Conservation (phyloP, 1,140 invertebrate species). For the Pectinophora gossypiella region DNA sequence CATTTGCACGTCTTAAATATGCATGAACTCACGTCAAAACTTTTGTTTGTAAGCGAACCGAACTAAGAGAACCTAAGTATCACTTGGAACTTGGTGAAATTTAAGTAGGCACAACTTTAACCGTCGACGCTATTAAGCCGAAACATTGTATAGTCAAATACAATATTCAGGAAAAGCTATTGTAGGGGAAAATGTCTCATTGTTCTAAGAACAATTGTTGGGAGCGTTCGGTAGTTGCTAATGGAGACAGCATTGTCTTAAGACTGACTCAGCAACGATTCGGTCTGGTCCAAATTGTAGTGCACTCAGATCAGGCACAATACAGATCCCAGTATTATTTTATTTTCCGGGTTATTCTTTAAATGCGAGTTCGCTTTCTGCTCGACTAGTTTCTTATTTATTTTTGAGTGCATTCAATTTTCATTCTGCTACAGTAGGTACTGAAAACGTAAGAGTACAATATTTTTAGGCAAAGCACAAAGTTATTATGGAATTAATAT, state of each 20-base stretch:
- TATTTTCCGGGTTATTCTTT: no score
- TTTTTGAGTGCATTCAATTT: no score
- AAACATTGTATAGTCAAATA: conserved; percentile 60
- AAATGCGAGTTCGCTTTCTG: no score
- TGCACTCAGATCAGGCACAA: not conserved
- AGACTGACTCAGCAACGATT: conserved; percentile 39
- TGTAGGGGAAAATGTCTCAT: conserved; percentile 62
- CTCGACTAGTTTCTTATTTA: no score
- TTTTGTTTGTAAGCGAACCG: conserved; percentile 27
- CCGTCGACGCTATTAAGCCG: conserved; percentile 38
- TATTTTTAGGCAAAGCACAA: no score
- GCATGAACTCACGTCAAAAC: conserved; percentile 44
- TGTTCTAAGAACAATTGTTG: conserved; percentile 57
- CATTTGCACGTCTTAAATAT: conserved; percentile 37
- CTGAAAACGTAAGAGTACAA: no score
- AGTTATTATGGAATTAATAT: no score
- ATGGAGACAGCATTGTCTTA: conserved; percentile 63
- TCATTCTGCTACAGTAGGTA: no score
- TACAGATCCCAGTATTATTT: not conserved
- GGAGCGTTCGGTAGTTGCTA: conserved; percentile 52
- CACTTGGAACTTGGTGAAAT: conserved; percentile 41
- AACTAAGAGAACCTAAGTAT: conserved; percentile 43
- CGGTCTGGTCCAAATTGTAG: conserved; percentile 12
- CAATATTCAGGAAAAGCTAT: conserved; percentile 67
- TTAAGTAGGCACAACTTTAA: conserved; percentile 44